Conservation (phyloP, 2,888 invertebrate species). For the Orchesellides sinensis region DNA sequence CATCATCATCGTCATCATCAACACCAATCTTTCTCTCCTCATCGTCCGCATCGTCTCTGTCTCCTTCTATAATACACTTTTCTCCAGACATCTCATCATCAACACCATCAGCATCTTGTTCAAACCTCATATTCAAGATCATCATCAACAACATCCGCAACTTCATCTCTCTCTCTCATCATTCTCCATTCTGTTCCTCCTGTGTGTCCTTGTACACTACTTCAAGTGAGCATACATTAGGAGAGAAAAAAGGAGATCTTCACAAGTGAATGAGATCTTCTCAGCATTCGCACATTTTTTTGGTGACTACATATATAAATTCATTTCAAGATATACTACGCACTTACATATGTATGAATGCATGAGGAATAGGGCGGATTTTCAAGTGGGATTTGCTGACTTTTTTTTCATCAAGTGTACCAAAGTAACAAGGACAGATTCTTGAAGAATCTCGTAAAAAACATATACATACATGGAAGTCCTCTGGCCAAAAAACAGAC, state of each 20-base stretch:
- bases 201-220: background rate
- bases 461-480: conserved; percentile 7
- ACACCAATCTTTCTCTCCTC: too few relatives aligned
- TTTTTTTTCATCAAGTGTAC: background rate
- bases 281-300: background rate
- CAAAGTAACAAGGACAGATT: conserved; percentile 17
- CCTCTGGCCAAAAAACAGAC: conserved; percentile 34
- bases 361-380: background rate
- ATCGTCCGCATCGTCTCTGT: conserved; percentile 17
- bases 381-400: conserved; percentile 17
- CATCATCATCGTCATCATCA: conserved; percentile 34
- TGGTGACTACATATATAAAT: too few relatives aligned
- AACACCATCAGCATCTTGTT: conserved; percentile 30
- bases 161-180: conserved; percentile 22
- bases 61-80: background rate
- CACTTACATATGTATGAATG: too few relatives aligned
- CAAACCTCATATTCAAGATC: conserved; percentile 56
- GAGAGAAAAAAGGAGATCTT: background rate
- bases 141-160: conserved; percentile 53
- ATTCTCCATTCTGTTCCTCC: background rate
- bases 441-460: conserved; percentile 1
- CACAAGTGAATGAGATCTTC: background rate
- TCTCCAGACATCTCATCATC: conserved; percentile 53
- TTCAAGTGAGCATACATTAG: too few relatives aligned
- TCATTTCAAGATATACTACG: too few relatives aligned